Evolutionary conservation across 2,888 invertebrate species (phyloP).

Genomic region (Aphodius granarius): DNA sequence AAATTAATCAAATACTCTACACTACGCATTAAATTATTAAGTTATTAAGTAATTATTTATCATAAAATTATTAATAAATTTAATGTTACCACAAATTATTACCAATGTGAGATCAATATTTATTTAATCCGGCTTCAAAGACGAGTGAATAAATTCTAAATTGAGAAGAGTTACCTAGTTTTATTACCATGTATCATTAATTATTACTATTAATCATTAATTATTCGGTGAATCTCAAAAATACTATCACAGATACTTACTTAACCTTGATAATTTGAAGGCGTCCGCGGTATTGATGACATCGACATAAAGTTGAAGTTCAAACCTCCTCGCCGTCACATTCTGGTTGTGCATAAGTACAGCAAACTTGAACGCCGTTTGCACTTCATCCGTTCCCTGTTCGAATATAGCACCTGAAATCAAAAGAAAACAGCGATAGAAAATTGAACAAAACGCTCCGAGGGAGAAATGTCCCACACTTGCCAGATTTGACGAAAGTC

Average conservation of each 20-base stretch:
- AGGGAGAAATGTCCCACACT: neutral
- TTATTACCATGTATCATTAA: too few species aligned
- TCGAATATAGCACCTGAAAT: slow-evolving; percentile 86
- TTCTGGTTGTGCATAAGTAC: slow-evolving; percentile 86
- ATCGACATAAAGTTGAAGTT: slow-evolving; percentile 86
- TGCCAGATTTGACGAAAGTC: neutral
- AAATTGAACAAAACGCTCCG: neutral
- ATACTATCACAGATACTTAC: slow-evolving; percentile 64
- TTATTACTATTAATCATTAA: too few species aligned
- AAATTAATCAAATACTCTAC: too few species aligned
- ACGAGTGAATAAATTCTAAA: too few species aligned
- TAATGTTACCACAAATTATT: too few species aligned
- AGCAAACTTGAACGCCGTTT: slow-evolving; percentile 90
- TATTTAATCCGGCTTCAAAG: too few species aligned
- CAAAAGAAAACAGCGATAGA: neutral
- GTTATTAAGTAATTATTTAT: too few species aligned
- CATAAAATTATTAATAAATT: too few species aligned
- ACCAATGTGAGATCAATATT: too few species aligned
- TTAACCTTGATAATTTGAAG: slow-evolving; percentile 86
- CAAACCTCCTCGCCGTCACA: slow-evolving; percentile 75
- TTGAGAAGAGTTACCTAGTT: too few species aligned
- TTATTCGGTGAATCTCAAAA: neutral
- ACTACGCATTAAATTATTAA: too few species aligned
- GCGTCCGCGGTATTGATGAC: slow-evolving; percentile 93
- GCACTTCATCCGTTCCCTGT: slow-evolving; percentile 88